These are phyloP conservation scores for Lycodopsis pacificus DNA, from an alignment of 2,797 vertebrate genomes.

Conservation along the genomic window DNA sequence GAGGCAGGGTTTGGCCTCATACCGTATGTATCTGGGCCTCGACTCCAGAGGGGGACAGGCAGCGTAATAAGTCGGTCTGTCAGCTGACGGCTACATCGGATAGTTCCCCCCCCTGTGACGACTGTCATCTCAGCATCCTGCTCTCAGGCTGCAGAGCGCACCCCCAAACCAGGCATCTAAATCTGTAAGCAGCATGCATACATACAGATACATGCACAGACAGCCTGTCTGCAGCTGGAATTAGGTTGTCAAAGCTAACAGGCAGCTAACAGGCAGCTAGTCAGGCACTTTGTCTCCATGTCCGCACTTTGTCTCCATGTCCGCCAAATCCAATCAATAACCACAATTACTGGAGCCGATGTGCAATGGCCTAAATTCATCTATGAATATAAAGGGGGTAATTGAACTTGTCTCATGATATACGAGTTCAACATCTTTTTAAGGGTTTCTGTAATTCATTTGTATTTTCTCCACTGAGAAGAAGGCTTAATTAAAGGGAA, in stretches of 20 bases:
- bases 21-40: slow-evolving; percentile 73
- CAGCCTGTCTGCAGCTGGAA: slow-evolving; percentile 49
- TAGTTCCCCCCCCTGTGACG: slow-evolving; percentile 55
- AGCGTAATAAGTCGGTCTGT: slow-evolving; percentile 72
- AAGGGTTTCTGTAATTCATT: not conserved
- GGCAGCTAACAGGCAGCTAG: slow-evolving; percentile 26
- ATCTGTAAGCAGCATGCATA: slow-evolving; percentile 50
- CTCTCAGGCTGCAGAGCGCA: slow-evolving; percentile 48
- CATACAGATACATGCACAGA: slow-evolving; percentile 23
- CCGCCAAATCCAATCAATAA: slow-evolving; percentile 31
- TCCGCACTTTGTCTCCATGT: slow-evolving; percentile 44
- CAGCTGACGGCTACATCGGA: slow-evolving; percentile 72
- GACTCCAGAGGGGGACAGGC: slow-evolving; percentile 69
- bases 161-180: slow-evolving; percentile 55
- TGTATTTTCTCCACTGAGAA: not conserved
- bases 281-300: slow-evolving; percentile 40
- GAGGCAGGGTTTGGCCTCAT: slow-evolving; percentile 69
- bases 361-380: not conserved
- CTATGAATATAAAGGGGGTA: not conserved
- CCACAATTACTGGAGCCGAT: not conserved
- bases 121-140: slow-evolving; percentile 71
- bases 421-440: not conserved
- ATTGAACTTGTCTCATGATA: not conserved
- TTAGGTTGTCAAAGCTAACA: slow-evolving; percentile 58
- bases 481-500: not conserved